These are phyloP conservation scores for Pollimyrus isidori DNA, from an alignment of 2,113 vertebrate genomes.

Conservation along the genomic window DNA sequence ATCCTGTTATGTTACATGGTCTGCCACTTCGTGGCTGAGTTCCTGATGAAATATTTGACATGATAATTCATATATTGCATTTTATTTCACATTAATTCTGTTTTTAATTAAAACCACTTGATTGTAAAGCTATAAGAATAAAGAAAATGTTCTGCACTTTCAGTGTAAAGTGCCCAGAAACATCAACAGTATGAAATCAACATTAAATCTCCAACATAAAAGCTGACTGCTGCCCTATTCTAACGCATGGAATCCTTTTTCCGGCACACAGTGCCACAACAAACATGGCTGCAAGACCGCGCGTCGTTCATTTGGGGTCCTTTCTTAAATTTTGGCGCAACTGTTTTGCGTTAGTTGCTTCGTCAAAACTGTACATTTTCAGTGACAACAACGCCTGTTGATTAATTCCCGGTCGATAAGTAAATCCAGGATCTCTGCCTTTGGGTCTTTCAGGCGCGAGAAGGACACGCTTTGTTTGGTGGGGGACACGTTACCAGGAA, in stretches of 20 bases:
- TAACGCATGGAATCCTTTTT: neutral
- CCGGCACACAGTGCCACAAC: conserved; percentile 5
- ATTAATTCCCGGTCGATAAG: neutral
- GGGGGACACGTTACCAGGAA: conserved; percentile 48
- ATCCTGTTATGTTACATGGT: neutral
- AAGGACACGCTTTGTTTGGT: conserved; percentile 16
- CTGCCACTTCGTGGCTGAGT: neutral
- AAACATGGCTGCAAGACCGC: neutral
- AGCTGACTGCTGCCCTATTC: neutral
- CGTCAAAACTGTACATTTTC: neutral
- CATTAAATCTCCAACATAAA: neutral
- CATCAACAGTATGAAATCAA: neutral
- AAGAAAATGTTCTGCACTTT: neutral
- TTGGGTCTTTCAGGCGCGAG: conserved; percentile 10
- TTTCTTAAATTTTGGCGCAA: neutral
- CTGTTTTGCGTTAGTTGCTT: neutral
- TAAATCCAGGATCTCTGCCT: neutral
- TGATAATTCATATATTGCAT: neutral
- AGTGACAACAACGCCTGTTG: neutral
- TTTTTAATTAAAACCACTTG: neutral
- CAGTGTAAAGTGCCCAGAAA: neutral
- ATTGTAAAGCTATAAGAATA: neutral
- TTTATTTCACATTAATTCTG: neutral
- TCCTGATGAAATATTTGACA: neutral
- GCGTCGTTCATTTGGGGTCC: neutral